Conservation (phyloP, 2,113 vertebrate species). For the Mungos mungo region DNA sequence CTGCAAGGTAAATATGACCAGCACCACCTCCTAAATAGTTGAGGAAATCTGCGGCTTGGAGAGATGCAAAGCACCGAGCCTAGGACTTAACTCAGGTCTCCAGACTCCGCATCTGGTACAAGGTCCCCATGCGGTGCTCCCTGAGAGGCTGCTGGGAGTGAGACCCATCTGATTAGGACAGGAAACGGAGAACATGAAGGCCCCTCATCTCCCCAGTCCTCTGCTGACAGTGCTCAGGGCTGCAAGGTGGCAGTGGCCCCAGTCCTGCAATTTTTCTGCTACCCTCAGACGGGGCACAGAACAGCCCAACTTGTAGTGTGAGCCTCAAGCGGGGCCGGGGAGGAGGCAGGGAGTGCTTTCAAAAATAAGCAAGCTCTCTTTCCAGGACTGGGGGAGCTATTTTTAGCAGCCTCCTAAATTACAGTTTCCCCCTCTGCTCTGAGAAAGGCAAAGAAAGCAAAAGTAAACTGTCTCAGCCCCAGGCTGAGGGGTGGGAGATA, state of each 20-base stretch:
- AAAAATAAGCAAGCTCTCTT: constrained; percentile 40
- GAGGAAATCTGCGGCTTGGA: background rate
- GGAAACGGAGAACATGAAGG: background rate
- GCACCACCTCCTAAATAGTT: background rate
- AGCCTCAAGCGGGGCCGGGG: background rate
- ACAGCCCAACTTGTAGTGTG: background rate
- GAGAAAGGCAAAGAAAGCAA: constrained; percentile 54
- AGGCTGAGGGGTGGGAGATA: background rate
- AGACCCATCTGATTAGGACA: background rate
- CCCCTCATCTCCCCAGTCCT: background rate
- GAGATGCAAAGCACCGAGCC: background rate
- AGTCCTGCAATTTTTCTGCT: background rate
- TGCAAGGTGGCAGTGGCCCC: background rate
- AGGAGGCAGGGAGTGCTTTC: background rate
- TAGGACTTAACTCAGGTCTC: background rate
- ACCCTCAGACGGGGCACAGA: background rate
- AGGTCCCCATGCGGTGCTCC: fast-evolving
- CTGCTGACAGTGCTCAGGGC: background rate
- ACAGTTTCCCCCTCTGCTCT: constrained; percentile 35
- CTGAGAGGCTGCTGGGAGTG: background rate
- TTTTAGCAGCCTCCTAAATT: constrained; percentile 61
- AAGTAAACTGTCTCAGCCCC: background rate
- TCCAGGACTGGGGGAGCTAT: constrained; percentile 45
- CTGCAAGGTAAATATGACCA: background rate
- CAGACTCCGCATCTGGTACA: background rate